Percentiles rank a stretch among this genome's conserved stretches.
Evolutionary conservation across 1,140 invertebrate species (phyloP).

Genomic region (Drosophila auraria): DNA sequence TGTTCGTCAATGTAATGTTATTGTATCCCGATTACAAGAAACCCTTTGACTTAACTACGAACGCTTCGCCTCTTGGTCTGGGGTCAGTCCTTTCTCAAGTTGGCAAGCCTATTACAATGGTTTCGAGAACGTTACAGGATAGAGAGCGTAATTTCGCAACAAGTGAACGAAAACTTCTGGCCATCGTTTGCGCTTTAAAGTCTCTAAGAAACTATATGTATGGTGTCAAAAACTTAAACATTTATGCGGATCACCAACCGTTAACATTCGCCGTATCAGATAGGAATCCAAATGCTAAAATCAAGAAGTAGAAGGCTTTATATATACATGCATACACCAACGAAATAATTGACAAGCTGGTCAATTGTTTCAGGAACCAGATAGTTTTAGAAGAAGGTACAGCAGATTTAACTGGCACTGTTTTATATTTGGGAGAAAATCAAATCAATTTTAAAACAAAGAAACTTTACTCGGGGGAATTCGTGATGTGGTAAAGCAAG

Average conservation of each 20-base stretch:
- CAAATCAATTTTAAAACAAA: background rate
- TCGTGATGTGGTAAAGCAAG: background rate
- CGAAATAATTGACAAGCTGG: too few species aligned
- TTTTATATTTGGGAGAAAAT: background rate
- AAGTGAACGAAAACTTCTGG: background rate
- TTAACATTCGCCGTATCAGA: too few species aligned
- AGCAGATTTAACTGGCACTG: background rate
- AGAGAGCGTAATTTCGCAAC: background rate
- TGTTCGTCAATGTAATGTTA: background rate
- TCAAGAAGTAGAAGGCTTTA: too few species aligned
- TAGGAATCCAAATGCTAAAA: too few species aligned
- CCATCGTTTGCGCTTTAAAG: background rate
- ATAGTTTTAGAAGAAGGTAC: too few species aligned
- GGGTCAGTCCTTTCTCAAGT: too few species aligned
- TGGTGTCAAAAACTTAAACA: background rate
- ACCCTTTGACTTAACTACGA: constrained; percentile 2
- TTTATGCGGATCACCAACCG: too few species aligned
- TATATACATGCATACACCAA: background rate
- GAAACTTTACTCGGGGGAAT: background rate
- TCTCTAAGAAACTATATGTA: background rate
- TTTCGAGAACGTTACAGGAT: background rate
- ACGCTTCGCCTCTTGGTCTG: background rate
- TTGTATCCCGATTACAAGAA: background rate
- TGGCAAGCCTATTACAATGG: background rate
- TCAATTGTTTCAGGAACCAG: too few species aligned